A percentile compares a stretch with the other conserved stretches of the same genome.
Evolutionary conservation across 1,140 invertebrate species (phyloP).

Genomic region (Drosophila bipectinata): DNA sequence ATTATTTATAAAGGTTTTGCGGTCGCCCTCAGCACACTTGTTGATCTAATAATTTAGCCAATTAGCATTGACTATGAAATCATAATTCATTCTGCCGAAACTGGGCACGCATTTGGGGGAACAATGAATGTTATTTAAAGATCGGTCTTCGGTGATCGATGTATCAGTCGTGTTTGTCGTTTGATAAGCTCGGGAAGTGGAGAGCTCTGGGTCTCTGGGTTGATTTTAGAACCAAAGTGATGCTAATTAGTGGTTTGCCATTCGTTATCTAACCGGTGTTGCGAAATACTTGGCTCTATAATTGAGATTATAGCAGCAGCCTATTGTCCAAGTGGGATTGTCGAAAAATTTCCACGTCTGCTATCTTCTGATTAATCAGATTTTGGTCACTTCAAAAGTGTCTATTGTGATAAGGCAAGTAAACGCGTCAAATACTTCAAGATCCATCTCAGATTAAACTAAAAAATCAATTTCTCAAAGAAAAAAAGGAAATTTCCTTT

Average conservation of each 20-base stretch:
- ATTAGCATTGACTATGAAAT: constrained; percentile 59
- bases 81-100: constrained; percentile 14
- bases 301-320: constrained; percentile 14
- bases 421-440: constrained; percentile 14
- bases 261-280: constrained; percentile 26
- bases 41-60: constrained; percentile 49
- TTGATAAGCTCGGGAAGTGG: constrained; percentile 10
- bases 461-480: neutral
- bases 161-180: constrained; percentile 38
- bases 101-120: constrained; percentile 4
- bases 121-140: constrained; percentile 51
- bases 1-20: neutral
- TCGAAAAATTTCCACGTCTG: constrained; percentile 19
- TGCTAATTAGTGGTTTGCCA: constrained; percentile 10
- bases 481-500: constrained; percentile 1
- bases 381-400: neutral
- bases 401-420: constrained; percentile 11
- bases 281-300: constrained; percentile 16
- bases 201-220: neutral
- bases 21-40: constrained; percentile 36
- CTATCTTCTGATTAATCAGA: constrained; percentile 22
- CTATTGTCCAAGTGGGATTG: constrained; percentile 14
- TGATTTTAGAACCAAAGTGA: constrained; percentile 4
- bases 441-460: neutral
- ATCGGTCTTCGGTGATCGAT: constrained; percentile 18